Evolutionary conservation across 2,113 vertebrate genomes (phyloP), one percentile per base, ranked within the genome.

Genomic region (Tretioscincus oriximinensis): DNA sequence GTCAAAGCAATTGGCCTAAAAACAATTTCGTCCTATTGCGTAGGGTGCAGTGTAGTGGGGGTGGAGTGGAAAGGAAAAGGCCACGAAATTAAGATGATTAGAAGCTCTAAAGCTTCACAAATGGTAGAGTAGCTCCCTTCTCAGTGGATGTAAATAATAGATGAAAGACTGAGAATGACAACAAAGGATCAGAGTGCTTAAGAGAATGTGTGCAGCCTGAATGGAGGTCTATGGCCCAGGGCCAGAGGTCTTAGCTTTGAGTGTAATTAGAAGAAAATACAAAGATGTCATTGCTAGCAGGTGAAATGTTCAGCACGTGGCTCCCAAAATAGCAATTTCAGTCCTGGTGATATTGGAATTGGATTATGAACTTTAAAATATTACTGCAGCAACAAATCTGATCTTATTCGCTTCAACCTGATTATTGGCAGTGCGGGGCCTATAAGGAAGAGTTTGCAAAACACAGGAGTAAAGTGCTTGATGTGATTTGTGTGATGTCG

Each of bases 231-330:
- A 89, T 94, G 93, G 94, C 94, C 93, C 85, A 88, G 92, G 94
- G 95, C 93, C 93, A 95, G 95, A 96, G 95, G 94, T 96, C 94
- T 93, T 94, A 92, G 92, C 93, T 94, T 93, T 87, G 93, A 94
- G 91, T 95, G 92, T 95, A 96, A 95, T 95, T 95, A 95, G 94
- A 93, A 95, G 93, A 95, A 95, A 95, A 95, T 95, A 94, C 94
- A 95, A 93, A 95, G 95, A 95, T 95, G 93, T 95, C 94, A 95
- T 95, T 96, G 94, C 93, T 94, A 94, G 93, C 94, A 95, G 94
- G 95, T 95, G 94, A 96, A 95, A 92, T 94, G 93, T 94, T 90
- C 86, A 94, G 95, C 94, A 94, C 93, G 94, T 94, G 94, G 94
- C 93, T 51, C 22, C 84, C 91, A 94, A 95, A 94, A 95, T 91